Base-by-base conservation (phyloP, 2,888 invertebrate species). In the Andrena fulva region DNA sequence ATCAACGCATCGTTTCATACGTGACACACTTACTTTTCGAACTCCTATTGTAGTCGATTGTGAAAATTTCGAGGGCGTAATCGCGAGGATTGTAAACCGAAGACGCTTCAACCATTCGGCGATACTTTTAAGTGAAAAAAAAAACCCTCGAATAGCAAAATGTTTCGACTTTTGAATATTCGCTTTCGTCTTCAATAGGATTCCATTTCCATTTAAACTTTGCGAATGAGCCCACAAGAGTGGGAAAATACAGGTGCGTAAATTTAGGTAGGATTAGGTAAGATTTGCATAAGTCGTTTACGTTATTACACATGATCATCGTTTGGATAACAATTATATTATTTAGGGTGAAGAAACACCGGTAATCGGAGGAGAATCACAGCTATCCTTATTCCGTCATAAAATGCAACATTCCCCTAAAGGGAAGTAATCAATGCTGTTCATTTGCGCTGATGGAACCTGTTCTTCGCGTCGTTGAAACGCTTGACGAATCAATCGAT, bases 1-100 rank as follows among this genome's bases (percentile, higher is more conserved):
- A 90, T 89, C 87, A 83, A 87, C 85, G 90, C 86, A 90, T 87
- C 74, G 82, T 86, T 86, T 82, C 78, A 56, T 78, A 77, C 66
- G 67, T 66, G 82, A 77, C 82, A 80, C 24, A 77, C 77, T 77
- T 77, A 68, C 8, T 20, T 56, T 33, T 24, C 35, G 68, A 71
- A 42, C 24, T 56, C 59, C 59, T 27, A 29, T 7, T 2, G n/a
- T n/a, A 24, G 12, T 2, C 50, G 80, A 77, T 84, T 85, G 74
- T 80, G 79, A 63, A 76, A 83, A 83, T 80, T 68, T 72, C 63
- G 69, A 48, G 50, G 42, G 59, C 33, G 59, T 48, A 74, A 63
- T 50, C 42, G 60, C 1, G 16, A 0, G 24, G 24, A 7, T 35
- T 33, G 52, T n/a, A 66, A 33, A 67, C 0, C 10, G 27, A 48